phyloP scores from a whole-genome alignment of 1,140 invertebrate genomes.

The Anoplolepis gracilipes region DNA sequence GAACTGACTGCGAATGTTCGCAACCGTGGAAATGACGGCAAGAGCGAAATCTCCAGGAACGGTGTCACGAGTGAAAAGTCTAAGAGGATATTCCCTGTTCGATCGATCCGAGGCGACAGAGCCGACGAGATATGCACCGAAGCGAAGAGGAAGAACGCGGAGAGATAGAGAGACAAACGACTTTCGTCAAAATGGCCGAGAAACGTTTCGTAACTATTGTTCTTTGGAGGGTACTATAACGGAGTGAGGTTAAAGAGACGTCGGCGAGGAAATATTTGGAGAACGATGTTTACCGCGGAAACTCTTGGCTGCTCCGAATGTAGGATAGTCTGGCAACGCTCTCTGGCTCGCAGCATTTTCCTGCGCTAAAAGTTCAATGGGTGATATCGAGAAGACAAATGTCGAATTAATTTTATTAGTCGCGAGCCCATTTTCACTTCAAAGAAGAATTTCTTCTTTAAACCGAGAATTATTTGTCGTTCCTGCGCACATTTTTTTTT shows the following conservation, averaged over 20 bases:
- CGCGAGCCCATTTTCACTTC: background rate
- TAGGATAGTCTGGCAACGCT: background rate
- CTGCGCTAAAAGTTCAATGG: constrained; percentile 16
- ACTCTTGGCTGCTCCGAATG: constrained; percentile 49
- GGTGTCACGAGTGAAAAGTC: constrained; percentile 20
- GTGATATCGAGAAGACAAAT: background rate
- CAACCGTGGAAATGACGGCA: constrained; percentile 55
- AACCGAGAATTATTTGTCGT: background rate
- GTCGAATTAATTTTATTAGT: constrained; percentile 47
- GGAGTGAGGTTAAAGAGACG: constrained; percentile 37
- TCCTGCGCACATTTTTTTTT: background rate
- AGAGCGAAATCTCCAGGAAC: constrained; percentile 45
- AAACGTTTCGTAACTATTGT: constrained; percentile 55
- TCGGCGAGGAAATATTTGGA: constrained; percentile 55
- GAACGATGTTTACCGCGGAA: constrained; percentile 60
- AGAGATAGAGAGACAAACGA: constrained; percentile 28
- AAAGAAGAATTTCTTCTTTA: background rate
- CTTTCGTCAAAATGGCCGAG: constrained; percentile 47
- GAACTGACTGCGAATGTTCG: constrained; percentile 58
- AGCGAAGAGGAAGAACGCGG: background rate
- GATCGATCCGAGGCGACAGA: constrained; percentile 45
- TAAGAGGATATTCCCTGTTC: constrained; percentile 55
- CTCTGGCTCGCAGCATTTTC: constrained; percentile 2
- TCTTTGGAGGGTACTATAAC: constrained; percentile 54
- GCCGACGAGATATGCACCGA: background rate